Conservation (phyloP, 2,113 vertebrate genomes). For the Conger conger region DNA sequence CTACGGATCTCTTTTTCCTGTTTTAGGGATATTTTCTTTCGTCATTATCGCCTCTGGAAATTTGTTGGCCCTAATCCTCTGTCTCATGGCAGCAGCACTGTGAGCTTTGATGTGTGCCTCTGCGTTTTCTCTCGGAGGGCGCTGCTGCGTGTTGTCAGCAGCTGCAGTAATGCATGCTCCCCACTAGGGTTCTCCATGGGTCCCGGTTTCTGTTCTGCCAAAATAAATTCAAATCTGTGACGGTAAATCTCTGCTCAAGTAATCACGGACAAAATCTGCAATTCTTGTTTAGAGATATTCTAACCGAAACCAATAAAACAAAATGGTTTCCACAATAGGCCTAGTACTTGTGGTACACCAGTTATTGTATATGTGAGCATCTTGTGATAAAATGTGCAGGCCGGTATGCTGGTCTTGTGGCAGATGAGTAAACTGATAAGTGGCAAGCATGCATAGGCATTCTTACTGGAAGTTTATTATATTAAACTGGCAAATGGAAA, state of each 20-base stretch:
- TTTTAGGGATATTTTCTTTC: slow-evolving; percentile 1
- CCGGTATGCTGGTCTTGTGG: neutral
- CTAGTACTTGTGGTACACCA: neutral
- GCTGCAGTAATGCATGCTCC: neutral
- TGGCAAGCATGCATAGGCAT: neutral
- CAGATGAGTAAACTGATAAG: too few relatives aligned
- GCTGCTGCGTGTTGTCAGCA: neutral
- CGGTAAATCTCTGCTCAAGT: neutral
- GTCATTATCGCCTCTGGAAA: slow-evolving; percentile 23
- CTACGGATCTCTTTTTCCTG: neutral
- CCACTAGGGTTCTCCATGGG: slow-evolving; percentile 25
- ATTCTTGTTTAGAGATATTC: neutral
- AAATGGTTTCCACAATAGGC: neutral
- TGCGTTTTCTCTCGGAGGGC: neutral
- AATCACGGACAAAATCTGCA: neutral
- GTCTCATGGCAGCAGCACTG: neutral
- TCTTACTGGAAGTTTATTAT: neutral
- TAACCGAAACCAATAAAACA: neutral
- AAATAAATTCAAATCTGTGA: neutral
- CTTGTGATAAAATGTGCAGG: neutral
- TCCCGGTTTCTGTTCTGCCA: neutral
- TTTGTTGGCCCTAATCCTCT: slow-evolving; percentile 24
- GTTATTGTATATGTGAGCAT: neutral
- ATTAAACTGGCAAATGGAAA: neutral
- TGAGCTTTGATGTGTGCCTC: slow-evolving; percentile 11